These are phyloP conservation scores for Betta splendens DNA, from an alignment of 2,797 vertebrate species.

Conservation along the genomic window DNA sequence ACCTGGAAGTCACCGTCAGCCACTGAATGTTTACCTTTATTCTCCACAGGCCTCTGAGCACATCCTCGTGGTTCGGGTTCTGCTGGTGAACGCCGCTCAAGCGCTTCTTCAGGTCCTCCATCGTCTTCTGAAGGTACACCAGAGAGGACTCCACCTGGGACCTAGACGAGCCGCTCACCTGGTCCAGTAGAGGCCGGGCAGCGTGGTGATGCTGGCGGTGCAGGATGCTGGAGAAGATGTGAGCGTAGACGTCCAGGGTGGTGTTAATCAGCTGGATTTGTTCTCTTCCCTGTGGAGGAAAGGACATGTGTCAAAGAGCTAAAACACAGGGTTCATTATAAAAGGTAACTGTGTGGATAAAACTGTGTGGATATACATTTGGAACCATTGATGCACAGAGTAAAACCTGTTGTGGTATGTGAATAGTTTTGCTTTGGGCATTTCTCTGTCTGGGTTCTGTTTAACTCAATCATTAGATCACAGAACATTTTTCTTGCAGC, in stretches of 20 bases:
- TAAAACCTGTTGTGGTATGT: no score
- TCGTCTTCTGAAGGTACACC: fast-evolving
- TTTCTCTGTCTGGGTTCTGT: no score
- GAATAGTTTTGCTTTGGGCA: no score
- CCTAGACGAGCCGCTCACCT: fast-evolving
- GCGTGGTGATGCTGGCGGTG: fast-evolving
- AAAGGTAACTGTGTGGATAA: no score
- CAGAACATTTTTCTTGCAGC: no score
- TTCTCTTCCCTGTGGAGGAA: slow-evolving; percentile 34
- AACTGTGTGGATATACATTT: no score
- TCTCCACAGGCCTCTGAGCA: slow-evolving; percentile 5
- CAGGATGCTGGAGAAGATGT: slow-evolving; percentile 53
- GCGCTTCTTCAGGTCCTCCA: neutral
- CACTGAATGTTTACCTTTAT: slow-evolving; percentile 55
- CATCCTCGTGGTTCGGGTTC: neutral
- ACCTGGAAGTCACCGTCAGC: no score
- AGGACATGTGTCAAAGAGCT: no score
- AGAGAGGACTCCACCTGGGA: fast-evolving
- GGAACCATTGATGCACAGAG: no score
- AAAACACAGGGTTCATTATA: no score
- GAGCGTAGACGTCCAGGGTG: slow-evolving; percentile 59
- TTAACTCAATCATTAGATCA: no score
- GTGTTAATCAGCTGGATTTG: slow-evolving; percentile 43
- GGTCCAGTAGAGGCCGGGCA: slow-evolving; percentile 22
- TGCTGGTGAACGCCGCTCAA: neutral